Evolutionary conservation across 2,888 invertebrate species (phyloP), one percentile per base, ranked within the genome.

Genomic region (Eledone cirrhosa): DNA sequence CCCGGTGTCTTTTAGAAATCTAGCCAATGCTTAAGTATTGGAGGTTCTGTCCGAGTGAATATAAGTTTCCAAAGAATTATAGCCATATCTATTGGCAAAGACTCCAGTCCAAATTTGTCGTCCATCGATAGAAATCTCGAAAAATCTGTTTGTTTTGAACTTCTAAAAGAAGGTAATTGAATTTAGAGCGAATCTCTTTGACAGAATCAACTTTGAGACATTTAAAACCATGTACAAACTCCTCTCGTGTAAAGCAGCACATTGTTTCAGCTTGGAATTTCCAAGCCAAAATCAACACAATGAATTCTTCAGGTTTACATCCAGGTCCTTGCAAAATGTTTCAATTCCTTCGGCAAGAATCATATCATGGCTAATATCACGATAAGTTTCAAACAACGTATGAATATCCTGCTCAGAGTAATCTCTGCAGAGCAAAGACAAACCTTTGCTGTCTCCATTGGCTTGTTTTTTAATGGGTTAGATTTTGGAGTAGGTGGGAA

Each of bases 271-370:
- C 97, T 91, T 95, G 95, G 88, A 97, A 93, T 91, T 96, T 96
- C 97, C 97, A 97, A 81, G 97, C 97, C 84, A 97, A 93, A 86
- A 97, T 94, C 87, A 98, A 92, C 82, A 98, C 95, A 91, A 95
- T 95, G 90, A 97, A 98, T 90, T 98, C 97, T 91, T 97, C 97
- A 31, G 97, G 98, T 85, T 94, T 78, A 96, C 93, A 88, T 95
- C 95, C 82, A 98, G 92, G 92, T 98, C 97, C 89, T 94, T 93
- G 91, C 98, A 98, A 76, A 98, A 93, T 87, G 94, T 94, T 91
- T 97, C 97, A 85, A 98, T 96, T 77, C 98, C 98, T 88, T 98
- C 97, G 8, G 96, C 95, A 84, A 96, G 92, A 86, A 98, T 97
- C 85, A 94, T 93, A 91, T 97, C 97, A 90, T 96, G 96, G 81